A percentile compares a stretch with the other conserved stretches of the same genome.
phyloP scores from a whole-genome alignment of 2,113 vertebrate species.

The Poecile atricapillus region DNA sequence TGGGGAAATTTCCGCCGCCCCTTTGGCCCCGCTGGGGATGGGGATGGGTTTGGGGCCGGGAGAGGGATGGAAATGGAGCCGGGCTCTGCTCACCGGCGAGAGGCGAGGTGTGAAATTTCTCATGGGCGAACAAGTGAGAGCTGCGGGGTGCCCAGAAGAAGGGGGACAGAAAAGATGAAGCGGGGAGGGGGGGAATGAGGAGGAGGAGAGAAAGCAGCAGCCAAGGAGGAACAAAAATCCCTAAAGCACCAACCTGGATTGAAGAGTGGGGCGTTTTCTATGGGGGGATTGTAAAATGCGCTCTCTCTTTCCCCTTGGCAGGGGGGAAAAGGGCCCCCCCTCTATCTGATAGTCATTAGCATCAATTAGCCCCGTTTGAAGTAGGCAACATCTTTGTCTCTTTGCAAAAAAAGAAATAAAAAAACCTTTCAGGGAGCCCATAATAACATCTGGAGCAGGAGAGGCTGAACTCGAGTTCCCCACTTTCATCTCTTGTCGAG shows the following conservation, averaged over 20 bases:
- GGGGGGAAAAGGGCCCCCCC: slow-evolving; percentile 68
- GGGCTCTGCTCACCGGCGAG: neutral
- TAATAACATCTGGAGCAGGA: slow-evolving; percentile 82
- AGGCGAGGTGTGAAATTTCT: slow-evolving; percentile 77
- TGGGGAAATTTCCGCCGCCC: neutral
- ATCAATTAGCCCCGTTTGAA: slow-evolving; percentile 92
- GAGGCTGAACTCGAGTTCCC: slow-evolving; percentile 55
- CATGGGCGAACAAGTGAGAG: slow-evolving; percentile 64
- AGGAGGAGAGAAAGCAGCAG: neutral
- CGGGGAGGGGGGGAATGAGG: neutral
- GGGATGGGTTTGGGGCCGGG: neutral
- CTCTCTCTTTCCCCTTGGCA: slow-evolving; percentile 73
- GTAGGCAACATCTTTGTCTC: slow-evolving; percentile 79
- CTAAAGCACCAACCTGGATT: slow-evolving; percentile 32
- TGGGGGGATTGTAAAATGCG: slow-evolving; percentile 74
- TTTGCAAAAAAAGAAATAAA: slow-evolving; percentile 72
- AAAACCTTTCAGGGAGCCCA: slow-evolving; percentile 72
- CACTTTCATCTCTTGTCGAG: slow-evolving; percentile 72
- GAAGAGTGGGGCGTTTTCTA: slow-evolving; percentile 67
- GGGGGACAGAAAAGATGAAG: neutral
- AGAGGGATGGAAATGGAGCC: neutral
- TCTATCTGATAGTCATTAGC: slow-evolving; percentile 92
- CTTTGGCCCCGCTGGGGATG: neutral
- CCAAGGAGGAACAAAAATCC: slow-evolving; percentile 54
- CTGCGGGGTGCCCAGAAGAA: slow-evolving; percentile 50